Evolutionary conservation across 2,888 invertebrate species (phyloP), one percentile per base, ranked within the genome.

Genomic region (Lycaena phlaeas): DNA sequence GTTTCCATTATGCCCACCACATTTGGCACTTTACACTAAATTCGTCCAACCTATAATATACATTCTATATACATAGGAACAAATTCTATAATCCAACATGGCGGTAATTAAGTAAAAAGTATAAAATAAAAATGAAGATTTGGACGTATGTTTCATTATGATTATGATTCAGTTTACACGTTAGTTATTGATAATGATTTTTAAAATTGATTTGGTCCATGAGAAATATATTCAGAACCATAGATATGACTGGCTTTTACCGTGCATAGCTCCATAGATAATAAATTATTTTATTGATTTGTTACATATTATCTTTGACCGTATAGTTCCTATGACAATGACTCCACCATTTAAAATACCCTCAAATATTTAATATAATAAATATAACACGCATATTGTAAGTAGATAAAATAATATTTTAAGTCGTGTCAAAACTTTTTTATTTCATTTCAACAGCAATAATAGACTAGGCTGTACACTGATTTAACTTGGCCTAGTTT

Each of bases 11-110:
- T 22, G 34, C 34, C 34, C 67, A 54, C 54, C 7, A 22, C 68
- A 67, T 77, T 78, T 76, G 78, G 76, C 77, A 76, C 76, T 53
- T 69, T 64, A 68, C 64, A 53, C 68, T 72, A 75, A 69, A 68
- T 66, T 64, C 65, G 65, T 61, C 56, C 53, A 47, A 53, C 45
- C 54, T 61, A 59, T 38, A 41, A 41, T 41, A 40, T 10, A 44
- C 41, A 51, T 56, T 52, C 45, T 52, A 56, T 50, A 38, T 52
- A 52, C 51, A 52, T 76, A 77, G 76, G 78, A 77, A 77, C 77
- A 66, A 69, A 53, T 52, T 54, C 52, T 52, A 49, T 50, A 34
- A 12, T 34, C 10, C 27, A 10, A 27, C 4, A 11, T 27, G 31
- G 18, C 18, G 34, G 11, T 22, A 22, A 7, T 7, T 4, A 7